Evolutionary conservation across 2,888 invertebrate species (phyloP).

Genomic region (Nephrocerus scutellatus): DNA sequence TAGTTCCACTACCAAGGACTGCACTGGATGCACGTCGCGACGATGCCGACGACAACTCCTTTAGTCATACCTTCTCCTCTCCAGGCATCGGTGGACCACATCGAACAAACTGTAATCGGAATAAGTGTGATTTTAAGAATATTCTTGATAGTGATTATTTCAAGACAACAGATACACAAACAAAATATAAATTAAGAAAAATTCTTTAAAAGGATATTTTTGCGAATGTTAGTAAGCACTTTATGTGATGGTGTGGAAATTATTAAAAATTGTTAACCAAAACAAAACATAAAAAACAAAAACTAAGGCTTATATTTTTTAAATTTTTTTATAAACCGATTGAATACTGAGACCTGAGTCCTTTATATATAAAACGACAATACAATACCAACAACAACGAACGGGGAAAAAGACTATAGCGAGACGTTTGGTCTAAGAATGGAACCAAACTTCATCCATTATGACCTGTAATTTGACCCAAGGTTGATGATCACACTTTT

Average conservation of each 20-base stretch:
- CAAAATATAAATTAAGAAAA: too few species aligned
- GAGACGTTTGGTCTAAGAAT: too few species aligned
- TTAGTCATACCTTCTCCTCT: conserved; percentile 79
- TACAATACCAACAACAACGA: too few species aligned
- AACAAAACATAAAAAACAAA: too few species aligned
- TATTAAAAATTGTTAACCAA: conserved; percentile 3
- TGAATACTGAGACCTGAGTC: too few species aligned
- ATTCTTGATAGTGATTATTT: conserved; percentile 14
- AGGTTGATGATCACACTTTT: too few species aligned
- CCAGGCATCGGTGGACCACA: conserved; percentile 62
- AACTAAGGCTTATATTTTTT: too few species aligned
- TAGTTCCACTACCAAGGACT: conserved; percentile 20
- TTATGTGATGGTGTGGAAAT: background rate
- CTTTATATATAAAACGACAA: too few species aligned
- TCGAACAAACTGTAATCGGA: conserved; percentile 67
- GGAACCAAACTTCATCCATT: too few species aligned
- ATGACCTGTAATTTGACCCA: too few species aligned
- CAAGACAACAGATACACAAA: background rate
- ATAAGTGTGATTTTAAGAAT: conserved; percentile 44
- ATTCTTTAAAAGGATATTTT: background rate
- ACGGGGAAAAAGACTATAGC: too few species aligned
- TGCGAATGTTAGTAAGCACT: conserved; percentile 2
- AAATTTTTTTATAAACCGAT: too few species aligned
- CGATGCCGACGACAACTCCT: conserved; percentile 43
- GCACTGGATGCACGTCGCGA: conserved; percentile 40